Evolutionary conservation across 2,888 invertebrate species (phyloP).

Genomic region (Phortica magna): DNA sequence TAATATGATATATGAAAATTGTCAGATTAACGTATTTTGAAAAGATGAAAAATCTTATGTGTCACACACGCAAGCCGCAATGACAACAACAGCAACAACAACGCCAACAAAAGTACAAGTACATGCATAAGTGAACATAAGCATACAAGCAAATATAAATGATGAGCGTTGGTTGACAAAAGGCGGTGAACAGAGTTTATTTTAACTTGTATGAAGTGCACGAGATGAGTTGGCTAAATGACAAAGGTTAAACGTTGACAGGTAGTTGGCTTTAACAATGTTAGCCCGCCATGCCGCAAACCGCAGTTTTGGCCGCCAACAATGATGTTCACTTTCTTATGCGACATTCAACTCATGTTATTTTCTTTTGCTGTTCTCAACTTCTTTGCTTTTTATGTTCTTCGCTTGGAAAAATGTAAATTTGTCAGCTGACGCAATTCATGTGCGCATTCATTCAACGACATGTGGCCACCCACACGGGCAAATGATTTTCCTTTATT

Average conservation of each 20-base stretch:
- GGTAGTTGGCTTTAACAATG: constrained; percentile 21
- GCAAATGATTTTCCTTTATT: background rate
- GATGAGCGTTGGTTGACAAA: background rate
- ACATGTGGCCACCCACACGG: background rate
- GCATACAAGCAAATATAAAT: background rate
- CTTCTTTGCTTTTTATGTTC: no score
- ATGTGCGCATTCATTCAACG: background rate
- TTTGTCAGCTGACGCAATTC: constrained; percentile 13
- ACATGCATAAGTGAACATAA: background rate
- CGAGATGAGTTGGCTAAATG: constrained; percentile 16
- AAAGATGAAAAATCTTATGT: constrained; percentile 23
- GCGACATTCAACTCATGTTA: background rate
- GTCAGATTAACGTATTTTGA: constrained; percentile 56
- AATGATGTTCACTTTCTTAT: constrained; percentile 9
- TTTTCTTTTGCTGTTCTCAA: background rate
- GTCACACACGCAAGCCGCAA: background rate
- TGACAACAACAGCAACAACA: no score
- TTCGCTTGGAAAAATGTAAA: background rate
- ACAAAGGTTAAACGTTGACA: background rate
- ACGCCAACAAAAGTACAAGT: no score
- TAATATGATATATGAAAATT: constrained; percentile 60
- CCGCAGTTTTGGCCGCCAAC: background rate
- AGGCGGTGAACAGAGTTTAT: background rate
- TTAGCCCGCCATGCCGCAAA: background rate
- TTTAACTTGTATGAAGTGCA: constrained; percentile 3